phyloP scores from a whole-genome alignment of 1,140 invertebrate genomes.

The Drusus annulatus region DNA sequence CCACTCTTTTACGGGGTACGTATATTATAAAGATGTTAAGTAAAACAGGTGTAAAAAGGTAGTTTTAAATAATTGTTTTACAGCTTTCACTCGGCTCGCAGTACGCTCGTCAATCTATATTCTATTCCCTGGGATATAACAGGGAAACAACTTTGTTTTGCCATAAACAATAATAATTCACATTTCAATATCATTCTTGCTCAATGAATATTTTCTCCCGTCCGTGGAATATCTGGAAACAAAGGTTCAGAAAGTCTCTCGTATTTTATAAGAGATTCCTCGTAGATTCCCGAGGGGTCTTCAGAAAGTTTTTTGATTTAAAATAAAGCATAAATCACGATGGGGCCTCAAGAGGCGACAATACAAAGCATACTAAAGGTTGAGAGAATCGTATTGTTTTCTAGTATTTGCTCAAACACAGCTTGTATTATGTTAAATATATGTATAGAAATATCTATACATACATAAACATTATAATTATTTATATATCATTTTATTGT shows the following conservation, averaged over 20 bases:
- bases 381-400: conserved; percentile 19
- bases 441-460: too few species aligned
- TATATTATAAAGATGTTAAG: not conserved
- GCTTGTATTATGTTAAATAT: too few species aligned
- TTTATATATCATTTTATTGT: too few species aligned
- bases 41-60: not conserved
- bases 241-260: conserved; percentile 41
- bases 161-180: conserved; percentile 34
- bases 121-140: conserved; percentile 14
- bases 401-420: too few species aligned
- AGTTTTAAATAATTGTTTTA: not conserved
- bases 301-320: conserved; percentile 45
- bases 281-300: conserved; percentile 7
- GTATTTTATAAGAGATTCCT: conserved; percentile 40
- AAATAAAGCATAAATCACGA: conserved; percentile 45
- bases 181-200: conserved; percentile 31
- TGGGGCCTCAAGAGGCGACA: conserved; percentile 25
- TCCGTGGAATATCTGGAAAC: not conserved
- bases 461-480: too few species aligned
- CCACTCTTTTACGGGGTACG: not conserved
- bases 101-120: not conserved
- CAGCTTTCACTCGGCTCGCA: too few species aligned
- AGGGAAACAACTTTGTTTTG: conserved; percentile 36
- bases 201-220: conserved; percentile 35
- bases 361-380: conserved; percentile 11